These are phyloP conservation scores for Nycticorax nycticorax DNA, from an alignment of 2,113 vertebrate genomes.

Conservation along the genomic window DNA sequence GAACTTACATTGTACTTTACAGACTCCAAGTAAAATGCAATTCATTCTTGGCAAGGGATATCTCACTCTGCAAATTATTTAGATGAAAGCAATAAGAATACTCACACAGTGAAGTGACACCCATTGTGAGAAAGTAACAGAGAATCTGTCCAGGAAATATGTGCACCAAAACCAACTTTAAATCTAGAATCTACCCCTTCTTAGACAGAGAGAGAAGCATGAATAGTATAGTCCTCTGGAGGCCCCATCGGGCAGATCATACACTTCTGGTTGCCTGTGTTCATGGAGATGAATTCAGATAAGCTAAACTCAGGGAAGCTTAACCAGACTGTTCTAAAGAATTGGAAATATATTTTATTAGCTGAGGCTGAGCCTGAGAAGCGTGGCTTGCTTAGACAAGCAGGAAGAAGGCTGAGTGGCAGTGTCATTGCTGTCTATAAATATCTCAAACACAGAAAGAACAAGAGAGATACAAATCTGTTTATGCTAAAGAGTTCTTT, in stretches of 20 bases:
- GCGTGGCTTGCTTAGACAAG: background rate
- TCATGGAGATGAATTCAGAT: background rate
- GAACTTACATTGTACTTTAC: background rate
- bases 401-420: background rate
- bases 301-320: background rate
- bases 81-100: background rate
- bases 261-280: background rate
- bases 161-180: background rate
- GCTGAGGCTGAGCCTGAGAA: background rate
- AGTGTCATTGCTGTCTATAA: background rate
- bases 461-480: background rate
- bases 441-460: background rate
- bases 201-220: background rate
- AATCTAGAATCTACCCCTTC: background rate
- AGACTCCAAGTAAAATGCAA: background rate
- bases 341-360: background rate
- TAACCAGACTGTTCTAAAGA: background rate
- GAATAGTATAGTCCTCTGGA: background rate
- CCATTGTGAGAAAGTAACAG: background rate
- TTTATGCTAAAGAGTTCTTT: background rate
- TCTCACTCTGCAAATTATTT: background rate
- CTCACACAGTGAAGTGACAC: background rate
- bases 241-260: background rate
- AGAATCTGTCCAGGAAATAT: background rate
- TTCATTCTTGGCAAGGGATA: background rate